phyloP scores from a whole-genome alignment of 2,113 vertebrate species.

The Xenopus borealis region DNA sequence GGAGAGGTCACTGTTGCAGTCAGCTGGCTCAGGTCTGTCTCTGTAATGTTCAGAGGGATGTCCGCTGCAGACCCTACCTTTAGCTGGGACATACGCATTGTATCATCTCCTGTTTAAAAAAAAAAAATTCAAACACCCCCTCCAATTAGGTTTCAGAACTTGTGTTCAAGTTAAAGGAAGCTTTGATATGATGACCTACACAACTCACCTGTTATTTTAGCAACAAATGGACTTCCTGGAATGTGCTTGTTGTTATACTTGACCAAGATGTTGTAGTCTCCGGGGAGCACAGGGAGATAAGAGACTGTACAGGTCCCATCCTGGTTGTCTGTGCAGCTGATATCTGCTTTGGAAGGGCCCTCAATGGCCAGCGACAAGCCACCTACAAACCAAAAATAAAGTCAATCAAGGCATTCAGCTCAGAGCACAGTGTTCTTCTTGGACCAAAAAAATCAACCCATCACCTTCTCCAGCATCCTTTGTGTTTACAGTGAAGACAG shows the following conservation, averaged over 20 bases:
- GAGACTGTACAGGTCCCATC: slow-evolving; percentile 88
- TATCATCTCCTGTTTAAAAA: slow-evolving; percentile 73
- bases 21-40: slow-evolving; percentile 81
- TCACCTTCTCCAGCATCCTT: slow-evolving; percentile 89
- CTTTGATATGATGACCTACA: background rate
- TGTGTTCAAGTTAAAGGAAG: background rate
- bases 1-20: slow-evolving; percentile 81
- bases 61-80: slow-evolving; percentile 87
- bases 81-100: slow-evolving; percentile 86
- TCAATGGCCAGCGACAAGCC: slow-evolving; percentile 89
- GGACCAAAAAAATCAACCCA: background rate
- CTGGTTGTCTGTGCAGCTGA: slow-evolving; percentile 88
- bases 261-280: slow-evolving; percentile 89
- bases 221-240: slow-evolving; percentile 84
- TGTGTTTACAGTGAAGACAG: slow-evolving; percentile 85
- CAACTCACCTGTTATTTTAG: slow-evolving; percentile 80
- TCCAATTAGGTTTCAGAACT: too few relatives aligned
- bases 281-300: slow-evolving; percentile 84
- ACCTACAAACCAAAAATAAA: slow-evolving; percentile 56
- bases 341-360: slow-evolving; percentile 88
- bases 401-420: background rate
- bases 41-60: slow-evolving; percentile 84
- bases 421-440: too few relatives aligned
- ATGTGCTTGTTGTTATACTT: slow-evolving; percentile 93
- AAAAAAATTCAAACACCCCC: too few relatives aligned